Evolutionary conservation across 2,888 invertebrate species (phyloP).

Genomic region (Leucozona laternaria): DNA sequence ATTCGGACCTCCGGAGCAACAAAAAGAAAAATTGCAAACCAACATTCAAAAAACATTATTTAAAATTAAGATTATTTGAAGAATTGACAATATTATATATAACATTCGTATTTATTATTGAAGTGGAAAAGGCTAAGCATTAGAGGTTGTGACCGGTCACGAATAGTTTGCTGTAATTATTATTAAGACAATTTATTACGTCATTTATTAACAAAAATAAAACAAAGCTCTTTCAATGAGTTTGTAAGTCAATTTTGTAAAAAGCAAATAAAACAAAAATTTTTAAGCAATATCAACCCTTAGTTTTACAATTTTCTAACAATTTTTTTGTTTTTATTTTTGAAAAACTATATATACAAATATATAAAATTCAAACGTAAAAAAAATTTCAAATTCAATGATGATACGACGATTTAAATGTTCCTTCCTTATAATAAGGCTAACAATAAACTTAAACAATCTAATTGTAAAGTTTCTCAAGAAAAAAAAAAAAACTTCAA

Average conservation of each 20-base stretch:
- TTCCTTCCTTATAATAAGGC: constrained; percentile 76
- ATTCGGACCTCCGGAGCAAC: too few relatives aligned
- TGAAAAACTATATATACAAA: constrained; percentile 5
- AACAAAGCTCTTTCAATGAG: neutral
- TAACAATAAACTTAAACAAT: constrained; percentile 71
- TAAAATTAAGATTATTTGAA: neutral
- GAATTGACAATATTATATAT: neutral
- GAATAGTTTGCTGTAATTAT: neutral
- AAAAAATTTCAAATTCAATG: constrained; percentile 44
- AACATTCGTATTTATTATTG: neutral
- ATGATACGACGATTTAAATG: constrained; percentile 74
- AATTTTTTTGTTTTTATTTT: neutral
- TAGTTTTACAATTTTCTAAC: constrained; percentile 13
- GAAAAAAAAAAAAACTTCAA: neutral
- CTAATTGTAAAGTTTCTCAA: constrained; percentile 69
- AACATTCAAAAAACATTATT: neutral
- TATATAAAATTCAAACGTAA: constrained; percentile 21
- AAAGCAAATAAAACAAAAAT: constrained; percentile 18
- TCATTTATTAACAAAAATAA: neutral
- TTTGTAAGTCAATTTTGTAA: constrained; percentile 31
- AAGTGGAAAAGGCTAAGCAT: neutral
- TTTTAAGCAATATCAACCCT: constrained; percentile 25
- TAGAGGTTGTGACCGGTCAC: constrained; percentile 16
- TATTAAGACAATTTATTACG: neutral
- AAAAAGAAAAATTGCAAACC: too few relatives aligned